These are phyloP conservation scores for Atethmia centrago DNA, from an alignment of 2,888 invertebrate species.

Conservation along the genomic window DNA sequence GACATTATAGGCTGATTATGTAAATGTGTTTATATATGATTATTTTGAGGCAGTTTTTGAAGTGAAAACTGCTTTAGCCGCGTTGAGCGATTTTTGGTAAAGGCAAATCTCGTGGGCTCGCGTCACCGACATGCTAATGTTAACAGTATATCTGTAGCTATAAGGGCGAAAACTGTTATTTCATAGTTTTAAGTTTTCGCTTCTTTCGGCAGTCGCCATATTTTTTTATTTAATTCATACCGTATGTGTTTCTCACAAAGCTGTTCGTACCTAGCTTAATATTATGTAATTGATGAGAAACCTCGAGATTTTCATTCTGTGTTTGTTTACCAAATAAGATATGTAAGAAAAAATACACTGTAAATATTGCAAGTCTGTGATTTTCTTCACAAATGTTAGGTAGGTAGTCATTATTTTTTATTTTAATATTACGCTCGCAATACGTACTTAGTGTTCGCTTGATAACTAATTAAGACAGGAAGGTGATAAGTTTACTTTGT, in stretches of 20 bases:
- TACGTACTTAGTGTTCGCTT: slow-evolving; percentile 10
- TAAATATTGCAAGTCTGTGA: slow-evolving; percentile 43
- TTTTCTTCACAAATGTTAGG: slow-evolving; percentile 43
- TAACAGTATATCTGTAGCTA: background rate
- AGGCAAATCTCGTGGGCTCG: background rate
- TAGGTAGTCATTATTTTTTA: slow-evolving; percentile 26
- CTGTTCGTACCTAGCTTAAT: background rate
- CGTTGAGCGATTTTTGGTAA: background rate
- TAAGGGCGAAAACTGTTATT: background rate
- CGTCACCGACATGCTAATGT: background rate
- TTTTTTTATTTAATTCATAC: background rate
- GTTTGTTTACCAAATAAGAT: slow-evolving; percentile 13
- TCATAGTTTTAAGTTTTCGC: background rate
- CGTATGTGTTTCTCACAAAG: background rate
- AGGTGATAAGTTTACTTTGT: slow-evolving; percentile 30
- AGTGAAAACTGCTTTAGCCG: background rate
- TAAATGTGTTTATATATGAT: slow-evolving; percentile 4
- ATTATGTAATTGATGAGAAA: background rate
- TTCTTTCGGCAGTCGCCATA: background rate
- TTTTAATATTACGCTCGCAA: slow-evolving; percentile 22
- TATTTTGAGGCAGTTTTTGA: background rate
- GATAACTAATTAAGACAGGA: slow-evolving; percentile 11
- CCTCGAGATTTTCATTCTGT: background rate
- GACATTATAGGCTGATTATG: too few relatives aligned
- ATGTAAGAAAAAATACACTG: slow-evolving; percentile 14